These are phyloP conservation scores for Muraenolepis orangiensis DNA, from an alignment of 2,797 vertebrate species.

Conservation along the genomic window DNA sequence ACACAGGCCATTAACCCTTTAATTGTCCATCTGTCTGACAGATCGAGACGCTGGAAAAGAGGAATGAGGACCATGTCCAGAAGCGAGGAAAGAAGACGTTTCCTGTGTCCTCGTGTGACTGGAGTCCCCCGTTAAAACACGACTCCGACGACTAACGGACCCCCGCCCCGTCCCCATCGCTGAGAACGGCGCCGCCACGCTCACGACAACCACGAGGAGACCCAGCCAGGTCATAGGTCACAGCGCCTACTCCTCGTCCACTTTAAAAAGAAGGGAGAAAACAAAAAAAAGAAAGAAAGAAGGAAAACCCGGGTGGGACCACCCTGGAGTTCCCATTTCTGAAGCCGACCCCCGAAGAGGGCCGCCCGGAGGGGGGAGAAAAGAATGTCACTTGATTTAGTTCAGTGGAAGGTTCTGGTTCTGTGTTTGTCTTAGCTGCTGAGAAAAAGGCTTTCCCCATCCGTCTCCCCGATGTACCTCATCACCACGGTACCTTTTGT, in stretches of 20 bases:
- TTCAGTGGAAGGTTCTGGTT: not conserved
- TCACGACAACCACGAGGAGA: constrained; percentile 17
- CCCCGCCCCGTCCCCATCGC: not conserved
- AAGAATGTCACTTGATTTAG: not conserved
- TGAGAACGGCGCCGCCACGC: constrained; percentile 22
- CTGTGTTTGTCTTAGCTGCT: not conserved
- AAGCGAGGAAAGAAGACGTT: constrained; percentile 82
- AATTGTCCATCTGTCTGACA: constrained; percentile 44
- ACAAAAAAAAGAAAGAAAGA: too few relatives aligned
- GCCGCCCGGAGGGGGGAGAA: not conserved
- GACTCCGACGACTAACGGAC: constrained; percentile 59
- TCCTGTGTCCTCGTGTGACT: constrained; percentile 61
- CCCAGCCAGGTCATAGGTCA: not conserved
- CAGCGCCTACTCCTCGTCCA: not conserved
- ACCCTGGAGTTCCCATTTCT: not conserved
- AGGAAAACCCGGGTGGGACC: not conserved
- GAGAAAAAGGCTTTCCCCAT: not conserved
- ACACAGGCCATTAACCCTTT: not conserved
- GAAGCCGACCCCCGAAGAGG: not conserved
- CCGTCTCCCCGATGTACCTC: not conserved
- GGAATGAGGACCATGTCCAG: constrained; percentile 92
- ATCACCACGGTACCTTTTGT: not conserved
- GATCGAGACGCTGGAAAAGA: constrained; percentile 93
- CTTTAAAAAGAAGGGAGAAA: not conserved
- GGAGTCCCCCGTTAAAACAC: constrained; percentile 70